Evolutionary conservation across 2,888 invertebrate genomes (phyloP).

Genomic region (Dilophus febrilis): DNA sequence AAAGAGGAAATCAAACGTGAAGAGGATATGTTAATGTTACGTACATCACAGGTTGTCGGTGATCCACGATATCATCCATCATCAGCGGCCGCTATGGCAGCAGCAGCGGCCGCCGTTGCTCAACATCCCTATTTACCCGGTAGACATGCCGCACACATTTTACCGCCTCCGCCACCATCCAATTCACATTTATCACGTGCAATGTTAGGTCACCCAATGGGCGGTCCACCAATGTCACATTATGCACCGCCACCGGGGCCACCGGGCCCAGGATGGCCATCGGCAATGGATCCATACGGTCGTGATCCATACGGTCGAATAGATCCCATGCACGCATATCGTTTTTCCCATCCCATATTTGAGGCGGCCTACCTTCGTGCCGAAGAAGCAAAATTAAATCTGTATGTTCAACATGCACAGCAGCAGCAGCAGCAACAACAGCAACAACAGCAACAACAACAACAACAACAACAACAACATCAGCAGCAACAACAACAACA

Average conservation of each 20-base stretch:
- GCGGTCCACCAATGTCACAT: slow-evolving; percentile 36
- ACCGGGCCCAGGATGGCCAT: slow-evolving; percentile 35
- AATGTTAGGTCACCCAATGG: slow-evolving; percentile 33
- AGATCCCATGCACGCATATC: slow-evolving; percentile 46
- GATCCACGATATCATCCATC: slow-evolving; percentile 39
- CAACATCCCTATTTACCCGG: slow-evolving; percentile 32
- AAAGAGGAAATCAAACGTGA: slow-evolving; percentile 45
- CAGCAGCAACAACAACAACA: slow-evolving; percentile 19
- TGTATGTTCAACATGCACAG: slow-evolving; percentile 42
- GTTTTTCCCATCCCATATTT: slow-evolving; percentile 56
- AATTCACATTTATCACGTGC: slow-evolving; percentile 31
- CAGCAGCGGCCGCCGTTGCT: slow-evolving; percentile 27
- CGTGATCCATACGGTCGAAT: slow-evolving; percentile 46
- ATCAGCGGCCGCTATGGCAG: slow-evolving; percentile 21
- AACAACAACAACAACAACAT: slow-evolving; percentile 7
- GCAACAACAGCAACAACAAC: slow-evolving; percentile 16
- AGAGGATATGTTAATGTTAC: slow-evolving; percentile 34
- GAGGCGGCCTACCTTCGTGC: slow-evolving; percentile 48
- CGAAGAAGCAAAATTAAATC: slow-evolving; percentile 57
- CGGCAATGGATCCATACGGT: slow-evolving; percentile 38
- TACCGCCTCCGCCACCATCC: slow-evolving; percentile 31
- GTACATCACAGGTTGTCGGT: slow-evolving; percentile 22
- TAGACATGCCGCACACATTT: slow-evolving; percentile 34
- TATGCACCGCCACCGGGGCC: slow-evolving; percentile 32
- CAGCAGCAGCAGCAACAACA: slow-evolving; percentile 28